Percentiles rank a stretch among this genome's conserved stretches.
Conservation (phyloP, 2,113 vertebrate genomes). For the Coryphaenoides rupestris region DNA sequence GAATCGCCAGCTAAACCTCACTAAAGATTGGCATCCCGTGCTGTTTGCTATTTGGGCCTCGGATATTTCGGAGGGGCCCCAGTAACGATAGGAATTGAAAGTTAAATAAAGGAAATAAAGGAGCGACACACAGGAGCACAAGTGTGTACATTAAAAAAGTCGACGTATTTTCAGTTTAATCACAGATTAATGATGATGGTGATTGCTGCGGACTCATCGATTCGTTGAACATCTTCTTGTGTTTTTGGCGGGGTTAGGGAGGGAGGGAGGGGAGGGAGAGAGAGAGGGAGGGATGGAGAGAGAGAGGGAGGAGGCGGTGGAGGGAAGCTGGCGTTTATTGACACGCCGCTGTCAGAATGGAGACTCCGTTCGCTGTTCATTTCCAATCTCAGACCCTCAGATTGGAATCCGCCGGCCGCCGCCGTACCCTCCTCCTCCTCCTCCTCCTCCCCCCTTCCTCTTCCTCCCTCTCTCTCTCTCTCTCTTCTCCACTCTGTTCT, state of each 20-base stretch:
- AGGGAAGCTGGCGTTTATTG: constrained; percentile 71
- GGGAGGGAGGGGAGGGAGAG: not conserved
- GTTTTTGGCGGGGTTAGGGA: not conserved
- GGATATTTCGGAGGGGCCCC: no score
- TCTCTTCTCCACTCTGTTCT: constrained; percentile 33
- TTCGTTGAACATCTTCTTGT: not conserved
- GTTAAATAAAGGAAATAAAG: no score
- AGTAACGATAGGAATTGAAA: no score
- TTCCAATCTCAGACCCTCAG: constrained; percentile 70
- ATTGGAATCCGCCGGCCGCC: constrained; percentile 63
- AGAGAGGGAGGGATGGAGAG: constrained; percentile 45
- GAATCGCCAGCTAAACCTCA: no score
- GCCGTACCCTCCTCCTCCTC: not conserved
- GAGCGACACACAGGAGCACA: no score
- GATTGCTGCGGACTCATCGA: not conserved
- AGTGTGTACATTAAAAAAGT: no score
- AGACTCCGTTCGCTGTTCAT: constrained; percentile 63
- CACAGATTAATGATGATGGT: no score
- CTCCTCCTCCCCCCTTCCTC: not conserved
- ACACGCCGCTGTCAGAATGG: constrained; percentile 67
- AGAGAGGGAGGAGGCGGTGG: constrained; percentile 37
- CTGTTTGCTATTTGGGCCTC: no score
- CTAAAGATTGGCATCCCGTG: no score
- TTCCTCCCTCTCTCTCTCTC: not conserved
- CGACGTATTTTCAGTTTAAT: no score